These are phyloP conservation scores for Grus americana DNA, from an alignment of 2,113 vertebrate species.

Conservation along the genomic window DNA sequence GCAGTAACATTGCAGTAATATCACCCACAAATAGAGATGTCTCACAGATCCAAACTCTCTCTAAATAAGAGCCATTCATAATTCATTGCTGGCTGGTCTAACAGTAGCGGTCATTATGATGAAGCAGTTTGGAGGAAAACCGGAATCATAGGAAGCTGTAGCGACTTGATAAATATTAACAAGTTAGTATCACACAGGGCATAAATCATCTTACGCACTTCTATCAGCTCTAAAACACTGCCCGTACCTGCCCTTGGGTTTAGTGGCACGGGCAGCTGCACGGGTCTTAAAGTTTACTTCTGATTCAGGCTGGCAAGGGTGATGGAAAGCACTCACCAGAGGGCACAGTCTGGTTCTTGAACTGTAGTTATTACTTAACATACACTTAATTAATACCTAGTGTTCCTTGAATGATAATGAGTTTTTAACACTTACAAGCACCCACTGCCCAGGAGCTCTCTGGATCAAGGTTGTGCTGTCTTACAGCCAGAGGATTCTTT, in stretches of 20 bases:
- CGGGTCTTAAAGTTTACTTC: not conserved
- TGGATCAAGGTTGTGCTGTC: not conserved
- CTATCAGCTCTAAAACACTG: not conserved
- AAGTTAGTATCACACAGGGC: not conserved
- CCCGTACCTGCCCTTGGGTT: not conserved
- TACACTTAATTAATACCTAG: conserved; percentile 5
- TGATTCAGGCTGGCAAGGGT: not conserved
- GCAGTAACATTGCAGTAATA: not conserved
- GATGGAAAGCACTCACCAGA: conserved; percentile 8
- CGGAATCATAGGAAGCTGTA: not conserved
- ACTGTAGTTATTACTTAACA: not conserved
- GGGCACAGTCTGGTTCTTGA: not conserved
- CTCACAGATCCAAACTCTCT: not conserved
- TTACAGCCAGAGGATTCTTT: not conserved
- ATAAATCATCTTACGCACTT: not conserved
- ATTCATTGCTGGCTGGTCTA: not conserved
- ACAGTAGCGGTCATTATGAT: not conserved
- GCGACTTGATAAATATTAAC: conserved; percentile 2
- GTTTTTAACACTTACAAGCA: not conserved
- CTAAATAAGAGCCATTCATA: not conserved
- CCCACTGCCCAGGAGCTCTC: not conserved
- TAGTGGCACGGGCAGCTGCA: accelerated
- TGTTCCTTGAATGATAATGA: not conserved
- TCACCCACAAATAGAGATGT: not conserved
- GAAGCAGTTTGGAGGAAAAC: not conserved